A percentile compares a stretch with the other conserved stretches of the same genome.
phyloP scores from a whole-genome alignment of 2,113 vertebrate species.

The Argyrosomus japonicus region DNA sequence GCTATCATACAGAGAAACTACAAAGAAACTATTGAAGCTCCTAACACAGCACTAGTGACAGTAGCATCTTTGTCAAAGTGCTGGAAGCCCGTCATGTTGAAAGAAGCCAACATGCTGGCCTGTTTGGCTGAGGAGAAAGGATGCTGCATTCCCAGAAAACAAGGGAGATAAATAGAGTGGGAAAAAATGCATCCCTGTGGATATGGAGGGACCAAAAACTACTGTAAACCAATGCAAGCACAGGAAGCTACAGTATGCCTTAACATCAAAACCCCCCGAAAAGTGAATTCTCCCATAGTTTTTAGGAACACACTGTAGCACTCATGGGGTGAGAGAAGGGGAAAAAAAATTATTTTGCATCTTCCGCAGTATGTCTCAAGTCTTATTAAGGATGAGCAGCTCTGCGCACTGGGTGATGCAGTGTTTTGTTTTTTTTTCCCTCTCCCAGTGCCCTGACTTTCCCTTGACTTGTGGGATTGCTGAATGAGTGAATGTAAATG shows the following conservation, averaged over 20 bases:
- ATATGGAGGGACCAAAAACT: constrained; percentile 63
- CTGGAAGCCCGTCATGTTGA: constrained; percentile 59
- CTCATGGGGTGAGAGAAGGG: constrained; percentile 35
- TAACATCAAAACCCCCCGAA: constrained; percentile 49
- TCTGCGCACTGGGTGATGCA: constrained; percentile 65
- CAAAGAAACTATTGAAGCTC: constrained; percentile 66
- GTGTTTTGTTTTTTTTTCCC: constrained; percentile 38
- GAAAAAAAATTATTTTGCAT: constrained; percentile 54
- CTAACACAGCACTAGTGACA: constrained; percentile 62
- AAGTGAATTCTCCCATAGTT: constrained; percentile 50
- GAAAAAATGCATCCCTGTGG: constrained; percentile 63
- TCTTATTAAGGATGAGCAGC: constrained; percentile 77
- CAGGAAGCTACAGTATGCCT: constrained; percentile 52
- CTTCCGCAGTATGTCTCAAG: constrained; percentile 72
- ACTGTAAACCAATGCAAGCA: constrained; percentile 64
- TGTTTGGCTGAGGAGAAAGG: constrained; percentile 66
- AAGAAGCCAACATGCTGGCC: constrained; percentile 73
- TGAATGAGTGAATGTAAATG: constrained; percentile 77
- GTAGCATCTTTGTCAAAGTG: constrained; percentile 71
- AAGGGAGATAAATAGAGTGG: constrained; percentile 69
- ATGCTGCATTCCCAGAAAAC: constrained; percentile 73
- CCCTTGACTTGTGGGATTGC: constrained; percentile 69
- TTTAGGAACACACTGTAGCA: constrained; percentile 46
- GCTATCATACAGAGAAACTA: constrained; percentile 57
- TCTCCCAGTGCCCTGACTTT: constrained; percentile 60